These are phyloP conservation scores for Nipponacmea schrenckii DNA, from an alignment of 2,888 invertebrate genomes.

Conservation along the genomic window DNA sequence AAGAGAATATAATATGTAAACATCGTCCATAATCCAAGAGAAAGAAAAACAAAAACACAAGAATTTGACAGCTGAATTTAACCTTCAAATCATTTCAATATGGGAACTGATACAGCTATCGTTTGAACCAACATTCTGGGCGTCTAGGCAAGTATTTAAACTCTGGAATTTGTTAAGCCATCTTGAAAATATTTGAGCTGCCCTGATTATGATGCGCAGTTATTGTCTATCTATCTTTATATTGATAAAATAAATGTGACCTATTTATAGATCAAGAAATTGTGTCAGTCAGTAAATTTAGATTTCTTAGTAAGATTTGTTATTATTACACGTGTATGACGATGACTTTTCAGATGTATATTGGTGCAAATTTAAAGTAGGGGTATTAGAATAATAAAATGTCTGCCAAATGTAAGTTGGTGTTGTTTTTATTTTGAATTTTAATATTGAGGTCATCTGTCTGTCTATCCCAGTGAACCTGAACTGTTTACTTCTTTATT, in stretches of 20 bases:
- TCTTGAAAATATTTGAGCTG: background rate
- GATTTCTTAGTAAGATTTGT: too few relatives aligned
- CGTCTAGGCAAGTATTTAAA: background rate
- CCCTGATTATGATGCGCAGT: background rate
- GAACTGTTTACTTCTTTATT: too few relatives aligned
- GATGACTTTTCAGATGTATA: too few relatives aligned
- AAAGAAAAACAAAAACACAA: background rate
- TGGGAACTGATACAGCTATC: background rate
- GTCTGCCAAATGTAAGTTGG: too few relatives aligned
- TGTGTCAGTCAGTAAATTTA: background rate
- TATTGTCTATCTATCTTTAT: background rate
- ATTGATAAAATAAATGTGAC: background rate
- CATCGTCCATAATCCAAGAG: constrained; percentile 11
- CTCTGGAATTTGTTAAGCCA: too few relatives aligned
- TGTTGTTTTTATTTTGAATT: too few relatives aligned
- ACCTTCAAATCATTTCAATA: background rate
- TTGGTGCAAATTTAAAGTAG: too few relatives aligned
- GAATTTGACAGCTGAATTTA: constrained; percentile 1
- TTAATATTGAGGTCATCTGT: too few relatives aligned
- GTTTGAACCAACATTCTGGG: background rate
- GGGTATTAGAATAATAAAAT: too few relatives aligned
- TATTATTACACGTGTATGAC: too few relatives aligned
- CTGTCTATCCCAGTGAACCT: too few relatives aligned
- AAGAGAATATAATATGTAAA: constrained; percentile 18
- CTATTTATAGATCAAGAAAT: background rate